These are phyloP conservation scores for Onychostruthus taczanowskii DNA, from an alignment of 2,113 vertebrate genomes.

Conservation along the genomic window DNA sequence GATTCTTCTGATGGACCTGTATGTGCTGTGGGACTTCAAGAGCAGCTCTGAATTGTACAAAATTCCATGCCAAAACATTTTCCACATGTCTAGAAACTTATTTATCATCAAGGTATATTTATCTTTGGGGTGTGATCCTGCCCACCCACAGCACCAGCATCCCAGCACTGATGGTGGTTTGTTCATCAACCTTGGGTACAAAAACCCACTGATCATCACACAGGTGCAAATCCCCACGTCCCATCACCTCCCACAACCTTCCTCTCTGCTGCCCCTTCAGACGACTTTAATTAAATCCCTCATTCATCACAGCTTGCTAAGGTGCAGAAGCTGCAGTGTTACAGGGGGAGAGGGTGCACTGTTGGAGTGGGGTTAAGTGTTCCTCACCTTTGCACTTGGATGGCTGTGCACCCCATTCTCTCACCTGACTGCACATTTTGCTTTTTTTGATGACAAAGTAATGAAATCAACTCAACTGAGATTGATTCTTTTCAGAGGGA, in stretches of 20 bases:
- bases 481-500: not conserved
- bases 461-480: not conserved
- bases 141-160: not conserved
- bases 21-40: not conserved
- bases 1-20: not conserved
- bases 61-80: not conserved
- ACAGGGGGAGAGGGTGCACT: accelerated
- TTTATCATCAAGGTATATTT: not conserved
- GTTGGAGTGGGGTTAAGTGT: not conserved
- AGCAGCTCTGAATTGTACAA: not conserved
- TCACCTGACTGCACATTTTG: not conserved
- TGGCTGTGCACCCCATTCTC: not conserved
- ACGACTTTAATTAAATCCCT: not conserved
- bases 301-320: not conserved
- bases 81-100: not conserved
- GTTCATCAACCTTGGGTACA: not conserved
- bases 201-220: not conserved
- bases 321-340: not conserved
- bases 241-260: not conserved
- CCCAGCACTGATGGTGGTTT: not conserved
- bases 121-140: not conserved
- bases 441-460: not conserved
- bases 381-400: not conserved
- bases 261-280: not conserved
- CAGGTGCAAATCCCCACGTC: accelerated